Conservation (phyloP, 2,113 vertebrate species). For the Rynchops niger region DNA sequence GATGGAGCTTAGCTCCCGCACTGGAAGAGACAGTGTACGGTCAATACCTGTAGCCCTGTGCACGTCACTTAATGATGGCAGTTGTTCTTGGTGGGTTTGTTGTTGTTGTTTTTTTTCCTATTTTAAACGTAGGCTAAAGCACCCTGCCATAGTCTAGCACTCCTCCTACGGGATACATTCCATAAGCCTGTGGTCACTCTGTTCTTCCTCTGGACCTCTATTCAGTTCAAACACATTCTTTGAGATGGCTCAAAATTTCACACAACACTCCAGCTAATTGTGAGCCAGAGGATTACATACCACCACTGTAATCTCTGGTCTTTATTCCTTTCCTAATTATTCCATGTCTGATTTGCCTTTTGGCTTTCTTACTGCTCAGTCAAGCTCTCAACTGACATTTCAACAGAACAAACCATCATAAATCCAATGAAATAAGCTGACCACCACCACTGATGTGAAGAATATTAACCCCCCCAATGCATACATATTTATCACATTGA, state of each 20-base stretch:
- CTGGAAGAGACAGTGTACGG: neutral
- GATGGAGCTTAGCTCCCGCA: neutral
- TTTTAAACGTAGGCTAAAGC: neutral
- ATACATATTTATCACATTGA: neutral
- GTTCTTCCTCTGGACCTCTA: neutral
- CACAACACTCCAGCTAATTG: neutral
- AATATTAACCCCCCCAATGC: neutral
- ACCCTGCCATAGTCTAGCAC: neutral
- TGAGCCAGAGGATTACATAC: neutral
- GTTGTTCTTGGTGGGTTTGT: neutral
- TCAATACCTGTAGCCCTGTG: neutral
- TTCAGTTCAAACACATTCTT: neutral
- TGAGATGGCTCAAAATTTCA: neutral
- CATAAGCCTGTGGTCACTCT: neutral
- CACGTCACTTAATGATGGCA: neutral
- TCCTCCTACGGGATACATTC: neutral
- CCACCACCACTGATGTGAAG: neutral
- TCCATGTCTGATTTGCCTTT: neutral
- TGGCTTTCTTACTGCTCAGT: neutral
- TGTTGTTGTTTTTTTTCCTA: too few species aligned
- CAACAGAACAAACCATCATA: neutral
- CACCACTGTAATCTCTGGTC: neutral
- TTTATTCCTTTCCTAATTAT: neutral
- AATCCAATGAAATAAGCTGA: neutral
- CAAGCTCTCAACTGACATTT: neutral